Conservation (phyloP, 2,888 invertebrate genomes). For the Myopa testacea region DNA sequence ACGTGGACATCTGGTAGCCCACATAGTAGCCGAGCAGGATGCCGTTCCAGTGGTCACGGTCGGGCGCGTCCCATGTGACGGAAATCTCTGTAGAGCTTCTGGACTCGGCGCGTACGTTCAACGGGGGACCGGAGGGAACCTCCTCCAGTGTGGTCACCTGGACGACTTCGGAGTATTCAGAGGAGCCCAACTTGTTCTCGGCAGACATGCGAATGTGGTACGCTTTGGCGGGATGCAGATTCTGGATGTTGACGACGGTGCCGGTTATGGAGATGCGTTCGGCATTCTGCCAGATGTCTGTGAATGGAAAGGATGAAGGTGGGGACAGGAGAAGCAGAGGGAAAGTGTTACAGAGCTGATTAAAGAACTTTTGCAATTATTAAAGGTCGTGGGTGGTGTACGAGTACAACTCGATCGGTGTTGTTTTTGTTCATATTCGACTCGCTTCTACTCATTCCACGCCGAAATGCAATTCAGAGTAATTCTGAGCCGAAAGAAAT, state of each 20-base stretch:
- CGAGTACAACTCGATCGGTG: too few relatives aligned
- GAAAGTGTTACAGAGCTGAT: constrained; percentile 1
- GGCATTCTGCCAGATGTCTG: constrained; percentile 85
- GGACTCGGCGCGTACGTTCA: constrained; percentile 84
- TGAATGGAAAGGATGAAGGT: neutral
- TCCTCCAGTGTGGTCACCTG: constrained; percentile 89
- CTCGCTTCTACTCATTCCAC: too few relatives aligned
- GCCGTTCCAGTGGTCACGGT: constrained; percentile 88
- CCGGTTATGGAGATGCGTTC: constrained; percentile 85
- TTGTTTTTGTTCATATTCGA: too few relatives aligned
- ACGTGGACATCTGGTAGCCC: constrained; percentile 77
- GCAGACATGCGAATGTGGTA: constrained; percentile 91
- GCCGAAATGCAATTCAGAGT: too few relatives aligned
- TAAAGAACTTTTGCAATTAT: constrained; percentile 9
- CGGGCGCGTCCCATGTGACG: constrained; percentile 89
- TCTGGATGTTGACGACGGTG: constrained; percentile 82
- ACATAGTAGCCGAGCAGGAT: constrained; percentile 89
- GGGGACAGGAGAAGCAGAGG: constrained; percentile 38
- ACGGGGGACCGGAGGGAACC: constrained; percentile 85
- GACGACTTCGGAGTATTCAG: constrained; percentile 86
- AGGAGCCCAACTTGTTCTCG: constrained; percentile 88
- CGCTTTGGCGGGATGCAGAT: constrained; percentile 85
- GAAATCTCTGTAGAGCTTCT: constrained; percentile 87
- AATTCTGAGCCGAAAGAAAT: neutral
- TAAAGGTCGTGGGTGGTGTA: neutral